Evolutionary conservation across 2,888 invertebrate species (phyloP).

Genomic region (Aspidiotus destructor): DNA sequence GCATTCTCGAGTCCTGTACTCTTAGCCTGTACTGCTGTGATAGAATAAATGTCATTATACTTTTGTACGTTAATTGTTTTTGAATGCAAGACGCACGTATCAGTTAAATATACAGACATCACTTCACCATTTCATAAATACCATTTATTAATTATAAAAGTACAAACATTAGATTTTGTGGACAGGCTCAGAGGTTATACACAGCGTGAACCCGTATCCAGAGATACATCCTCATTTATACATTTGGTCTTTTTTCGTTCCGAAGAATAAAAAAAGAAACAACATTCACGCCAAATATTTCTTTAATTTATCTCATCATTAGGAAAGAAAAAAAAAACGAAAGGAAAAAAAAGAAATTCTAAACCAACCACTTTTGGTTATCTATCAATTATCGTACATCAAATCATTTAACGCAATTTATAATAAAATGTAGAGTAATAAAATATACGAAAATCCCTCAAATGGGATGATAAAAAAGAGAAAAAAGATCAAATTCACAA

Average conservation of each 20-base stretch:
- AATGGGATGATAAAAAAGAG: constrained; percentile 26
- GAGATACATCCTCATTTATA: neutral
- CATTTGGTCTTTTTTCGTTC: neutral
- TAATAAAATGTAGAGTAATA: constrained; percentile 24
- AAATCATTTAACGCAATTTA: neutral
- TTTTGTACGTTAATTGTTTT: too few relatives aligned
- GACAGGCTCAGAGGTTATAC: neutral
- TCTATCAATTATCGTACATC: constrained; percentile 27
- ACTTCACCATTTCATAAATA: constrained; percentile 21
- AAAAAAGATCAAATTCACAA: constrained; percentile 26
- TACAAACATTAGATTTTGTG: constrained; percentile 16
- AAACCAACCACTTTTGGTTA: constrained; percentile 33
- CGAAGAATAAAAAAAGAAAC: constrained; percentile 27
- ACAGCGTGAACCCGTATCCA: neutral
- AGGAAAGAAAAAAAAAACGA: too few relatives aligned
- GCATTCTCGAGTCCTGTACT: too few relatives aligned
- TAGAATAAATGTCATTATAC: too few relatives aligned
- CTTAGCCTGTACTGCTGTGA: too few relatives aligned
- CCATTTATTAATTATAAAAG: constrained; percentile 30
- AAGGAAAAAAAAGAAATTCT: constrained; percentile 19
- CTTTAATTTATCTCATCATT: constrained; percentile 5
- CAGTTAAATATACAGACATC: too few relatives aligned
- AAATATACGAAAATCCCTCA: constrained; percentile 31
- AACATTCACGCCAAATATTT: constrained; percentile 25
- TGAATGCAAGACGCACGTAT: too few relatives aligned